Evolutionary conservation across 1,140 invertebrate genomes (phyloP).

Genomic region (Yoshiicerus persimilis): DNA sequence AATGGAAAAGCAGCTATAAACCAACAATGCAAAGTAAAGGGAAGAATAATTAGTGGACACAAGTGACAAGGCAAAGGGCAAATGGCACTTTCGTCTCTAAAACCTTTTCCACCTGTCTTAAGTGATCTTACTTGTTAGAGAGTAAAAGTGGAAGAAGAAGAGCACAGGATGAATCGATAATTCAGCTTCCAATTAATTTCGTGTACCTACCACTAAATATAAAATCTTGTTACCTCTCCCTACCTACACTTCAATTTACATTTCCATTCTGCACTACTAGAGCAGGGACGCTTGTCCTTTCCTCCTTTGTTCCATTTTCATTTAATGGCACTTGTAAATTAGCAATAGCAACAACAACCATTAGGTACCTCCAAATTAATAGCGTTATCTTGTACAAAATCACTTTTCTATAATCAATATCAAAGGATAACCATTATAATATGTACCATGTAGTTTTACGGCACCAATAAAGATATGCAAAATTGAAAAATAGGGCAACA

Average conservation of each 20-base stretch:
- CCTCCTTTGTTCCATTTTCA: neutral
- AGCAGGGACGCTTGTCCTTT: neutral
- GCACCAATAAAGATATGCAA: neutral
- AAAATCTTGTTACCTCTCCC: neutral
- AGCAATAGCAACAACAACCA: neutral
- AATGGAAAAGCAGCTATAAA: neutral
- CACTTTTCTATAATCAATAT: neutral
- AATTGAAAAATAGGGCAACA: neutral
- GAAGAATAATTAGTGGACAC: neutral
- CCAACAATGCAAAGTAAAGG: neutral
- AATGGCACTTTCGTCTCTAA: neutral
- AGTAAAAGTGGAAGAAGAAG: neutral
- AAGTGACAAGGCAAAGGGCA: neutral
- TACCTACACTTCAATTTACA: too few relatives aligned
- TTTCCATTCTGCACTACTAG: neutral
- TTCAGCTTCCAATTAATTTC: neutral
- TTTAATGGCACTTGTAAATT: neutral
- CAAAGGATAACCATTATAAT: too few relatives aligned
- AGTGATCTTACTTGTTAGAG: too few relatives aligned
- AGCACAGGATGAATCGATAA: neutral
- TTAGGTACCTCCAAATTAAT: neutral
- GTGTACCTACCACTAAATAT: neutral
- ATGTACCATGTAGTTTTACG: too few relatives aligned
- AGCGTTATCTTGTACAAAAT: neutral
- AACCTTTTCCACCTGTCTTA: neutral